phyloP scores from a whole-genome alignment of 1,140 invertebrate species.

The Melitaea cinxia region DNA sequence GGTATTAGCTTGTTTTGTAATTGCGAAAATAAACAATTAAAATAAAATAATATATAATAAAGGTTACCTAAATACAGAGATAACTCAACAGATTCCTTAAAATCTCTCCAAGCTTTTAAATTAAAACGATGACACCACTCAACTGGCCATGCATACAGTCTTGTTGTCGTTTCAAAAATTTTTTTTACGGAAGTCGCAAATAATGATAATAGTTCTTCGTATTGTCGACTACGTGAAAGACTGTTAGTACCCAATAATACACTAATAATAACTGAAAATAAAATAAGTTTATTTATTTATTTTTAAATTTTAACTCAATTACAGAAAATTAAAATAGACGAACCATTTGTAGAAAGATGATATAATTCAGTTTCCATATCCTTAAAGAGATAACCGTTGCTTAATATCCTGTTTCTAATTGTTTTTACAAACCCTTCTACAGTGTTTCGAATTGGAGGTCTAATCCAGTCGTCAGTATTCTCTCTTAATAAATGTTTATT shows the following conservation, averaged over 20 bases:
- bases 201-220: constrained; percentile 72
- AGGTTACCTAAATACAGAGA: constrained; percentile 82
- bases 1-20: too few relatives aligned
- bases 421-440: constrained; percentile 72
- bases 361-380: constrained; percentile 88
- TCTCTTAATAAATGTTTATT: constrained; percentile 87
- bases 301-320: too few relatives aligned
- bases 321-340: constrained; percentile 19
- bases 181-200: constrained; percentile 86
- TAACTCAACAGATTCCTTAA: constrained; percentile 85
- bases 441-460: constrained; percentile 78
- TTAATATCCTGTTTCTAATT: constrained; percentile 71
- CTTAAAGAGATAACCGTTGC: constrained; percentile 52
- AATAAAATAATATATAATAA: constrained; percentile 24
- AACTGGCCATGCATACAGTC: constrained; percentile 86
- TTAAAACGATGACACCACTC: constrained; percentile 84
- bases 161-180: constrained; percentile 88
- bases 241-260: constrained; percentile 85
- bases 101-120: constrained; percentile 88
- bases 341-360: constrained; percentile 88
- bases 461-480: constrained; percentile 72
- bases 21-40: constrained; percentile 12
- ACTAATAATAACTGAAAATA: constrained; percentile 85
- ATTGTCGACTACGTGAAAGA: constrained; percentile 50
- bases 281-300: neutral